Evolutionary conservation across 2,113 vertebrate species (phyloP), one percentile per base, ranked within the genome.

Genomic region (Pipra filicauda): DNA sequence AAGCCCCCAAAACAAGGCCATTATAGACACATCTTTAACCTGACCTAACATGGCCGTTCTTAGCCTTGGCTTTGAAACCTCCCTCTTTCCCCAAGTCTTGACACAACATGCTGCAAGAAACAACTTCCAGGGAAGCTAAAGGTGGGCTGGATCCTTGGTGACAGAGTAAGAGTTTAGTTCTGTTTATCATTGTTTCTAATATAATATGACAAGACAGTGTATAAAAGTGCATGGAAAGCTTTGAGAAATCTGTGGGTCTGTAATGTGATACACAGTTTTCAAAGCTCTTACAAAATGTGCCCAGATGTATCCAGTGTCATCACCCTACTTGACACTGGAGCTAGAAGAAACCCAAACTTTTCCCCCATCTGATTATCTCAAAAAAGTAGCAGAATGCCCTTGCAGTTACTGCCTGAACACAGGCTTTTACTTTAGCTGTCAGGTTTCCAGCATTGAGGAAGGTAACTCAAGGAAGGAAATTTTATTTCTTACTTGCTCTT

Each of bases 401-500:
- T 64, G 44, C 65, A 69, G 28, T 64, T 51, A 83, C n/a, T 88
- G 30, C 27, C 57, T 11, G 23, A 86, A 74, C 21, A 37, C 43
- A 71, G 70, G 28, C 3, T 52, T 91, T 80, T 39, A 24, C 46
- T 76, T 81, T 14, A 80, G 72, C 46, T 77, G 80, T 51, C 26
- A 37, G 15, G 48, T 85, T 65, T 84, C 22, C 54, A 71, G 6
- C 26, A 44, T 4, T 86, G 51, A 46, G 43, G 21, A 94, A 95
- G 66, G 30, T 7, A 17, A 91, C 19, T 85, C 55, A 83, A 51
- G 31, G 78, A 86, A 49, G 26, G 49, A 95, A 74, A 87, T 35
- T 83, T 77, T 19, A 41, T 79, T 51, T 88, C 98, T 98, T 98
- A 99, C 99, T 93, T 99, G 99, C 48, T 99, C 99, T 96, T 99